Conservation (phyloP, 1,140 invertebrate species). For the Steinernema feltiae region DNA sequence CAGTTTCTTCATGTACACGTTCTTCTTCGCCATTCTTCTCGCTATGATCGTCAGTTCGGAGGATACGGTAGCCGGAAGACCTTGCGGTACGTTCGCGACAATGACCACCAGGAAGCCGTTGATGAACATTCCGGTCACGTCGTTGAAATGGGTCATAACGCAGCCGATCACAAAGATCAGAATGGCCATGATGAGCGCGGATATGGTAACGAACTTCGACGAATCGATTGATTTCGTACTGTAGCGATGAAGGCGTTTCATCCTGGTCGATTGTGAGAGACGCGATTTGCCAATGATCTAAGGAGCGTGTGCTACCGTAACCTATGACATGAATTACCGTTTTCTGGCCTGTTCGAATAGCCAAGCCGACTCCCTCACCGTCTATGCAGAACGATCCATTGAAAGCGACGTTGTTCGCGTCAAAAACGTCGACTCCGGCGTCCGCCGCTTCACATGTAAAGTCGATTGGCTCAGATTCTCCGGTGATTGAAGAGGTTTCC, state of each 20-base stretch:
- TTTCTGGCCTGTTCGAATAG: constrained; percentile 43
- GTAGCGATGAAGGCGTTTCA: constrained; percentile 26
- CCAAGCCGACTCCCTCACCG: constrained; percentile 43
- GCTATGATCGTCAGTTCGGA: constrained; percentile 93
- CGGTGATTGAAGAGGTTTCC: constrained; percentile 72
- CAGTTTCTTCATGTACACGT: constrained; percentile 93
- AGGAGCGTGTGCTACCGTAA: not conserved
- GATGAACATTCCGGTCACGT: constrained; percentile 18
- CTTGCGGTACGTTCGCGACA: constrained; percentile 71
- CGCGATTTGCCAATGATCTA: constrained; percentile 50
- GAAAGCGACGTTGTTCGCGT: constrained; percentile 47
- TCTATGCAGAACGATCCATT: constrained; percentile 50
- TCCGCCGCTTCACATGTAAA: constrained; percentile 39
- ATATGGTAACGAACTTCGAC: constrained; percentile 44
- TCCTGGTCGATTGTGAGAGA: constrained; percentile 43
- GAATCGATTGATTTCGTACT: constrained; percentile 43
- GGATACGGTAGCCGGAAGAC: constrained; percentile 94
- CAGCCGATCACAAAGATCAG: constrained; percentile 18
- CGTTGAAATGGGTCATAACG: constrained; percentile 15
- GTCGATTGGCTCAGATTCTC: constrained; percentile 67
- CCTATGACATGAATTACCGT: constrained; percentile 31
- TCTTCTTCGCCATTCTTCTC: constrained; percentile 93
- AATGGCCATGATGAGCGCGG: constrained; percentile 36
- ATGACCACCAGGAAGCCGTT: constrained; percentile 40
- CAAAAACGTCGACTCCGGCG: constrained; percentile 41